Conservation (phyloP, 2,797 vertebrate species). For the Glossophaga mutica region DNA sequence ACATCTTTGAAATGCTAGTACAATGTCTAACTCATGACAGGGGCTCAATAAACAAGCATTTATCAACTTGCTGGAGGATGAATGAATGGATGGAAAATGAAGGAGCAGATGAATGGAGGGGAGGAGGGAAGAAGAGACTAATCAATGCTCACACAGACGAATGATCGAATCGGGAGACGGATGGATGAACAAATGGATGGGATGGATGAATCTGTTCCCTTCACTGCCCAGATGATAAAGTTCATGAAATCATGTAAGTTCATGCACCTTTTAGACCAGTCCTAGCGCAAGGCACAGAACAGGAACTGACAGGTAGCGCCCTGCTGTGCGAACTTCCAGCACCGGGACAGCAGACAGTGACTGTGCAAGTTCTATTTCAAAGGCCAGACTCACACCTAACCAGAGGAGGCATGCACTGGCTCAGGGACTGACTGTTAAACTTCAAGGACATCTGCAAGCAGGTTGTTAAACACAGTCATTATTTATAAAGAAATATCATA, state of each 20-base stretch:
- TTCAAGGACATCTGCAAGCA: neutral
- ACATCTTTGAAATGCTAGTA: neutral
- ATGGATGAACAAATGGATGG: neutral
- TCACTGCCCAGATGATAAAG: neutral
- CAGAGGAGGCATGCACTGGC: neutral
- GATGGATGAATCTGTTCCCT: neutral
- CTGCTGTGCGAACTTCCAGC: neutral
- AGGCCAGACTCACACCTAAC: neutral
- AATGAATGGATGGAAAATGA: neutral
- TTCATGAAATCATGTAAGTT: neutral
- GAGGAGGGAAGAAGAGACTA: neutral
- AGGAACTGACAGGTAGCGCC: neutral
- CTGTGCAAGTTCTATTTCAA: neutral
- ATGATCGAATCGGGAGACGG: neutral
- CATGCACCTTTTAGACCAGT: neutral
- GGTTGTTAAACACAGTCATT: neutral
- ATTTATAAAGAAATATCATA: neutral
- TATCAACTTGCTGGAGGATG: neutral
- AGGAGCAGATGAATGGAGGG: neutral
- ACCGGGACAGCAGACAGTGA: accelerated
- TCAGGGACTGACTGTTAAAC: neutral
- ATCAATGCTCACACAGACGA: neutral
- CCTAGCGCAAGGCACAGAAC: neutral
- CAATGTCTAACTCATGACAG: neutral
- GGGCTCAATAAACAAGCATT: neutral